Evolutionary conservation across 2,888 invertebrate species (phyloP), one percentile per base, ranked within the genome.

Genomic region (Meliscaeva auricollis): DNA sequence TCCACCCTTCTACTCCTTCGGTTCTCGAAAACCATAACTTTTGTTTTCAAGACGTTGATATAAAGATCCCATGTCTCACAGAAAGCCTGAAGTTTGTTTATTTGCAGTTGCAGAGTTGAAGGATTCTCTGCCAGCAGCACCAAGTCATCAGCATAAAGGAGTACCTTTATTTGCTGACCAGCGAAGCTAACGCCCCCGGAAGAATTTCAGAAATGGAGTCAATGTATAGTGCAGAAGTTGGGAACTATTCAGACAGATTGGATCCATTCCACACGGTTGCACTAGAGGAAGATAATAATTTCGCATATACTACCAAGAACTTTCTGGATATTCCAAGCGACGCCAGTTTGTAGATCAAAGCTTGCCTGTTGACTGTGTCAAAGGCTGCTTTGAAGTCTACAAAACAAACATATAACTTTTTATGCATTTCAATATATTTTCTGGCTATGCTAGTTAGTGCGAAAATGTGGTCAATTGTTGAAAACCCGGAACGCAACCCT

Each of bases 401-500:
- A 32, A 41, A 70, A 48, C 17, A 69, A 52, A n/a, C 50, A 9
- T 20, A 11, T 6, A 13, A 13, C 22, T 35, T 70, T 30, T 32
- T 69, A 7, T 69, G 8, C 13, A 13, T 48, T n/a, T 44, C 26
- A 5, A 22, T 17, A 1, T 20, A 13, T 9, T 26, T 44, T 8
- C 3, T 20, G 30, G 26, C 68, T 15, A 68, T 68, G n/a, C 68
- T 48, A 8, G 41, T 22, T 8, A 68, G 13, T 11, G 17, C 48
- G 30, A 54, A 72, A 22, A 54, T 54, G 13, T 72, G 26, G 11
- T 72, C 58, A 4, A 56, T 6, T 9, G 54, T 70, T 4, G 56
- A 41, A 30, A 38, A 70, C 3, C 22, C 54, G 2, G 32, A 30
- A 2, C 72, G 41, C 30, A 72, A 72, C 1, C 72, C 58, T 2